Evolutionary conservation across 2,797 vertebrate species (phyloP).

Genomic region (Thaleichthys pacificus): DNA sequence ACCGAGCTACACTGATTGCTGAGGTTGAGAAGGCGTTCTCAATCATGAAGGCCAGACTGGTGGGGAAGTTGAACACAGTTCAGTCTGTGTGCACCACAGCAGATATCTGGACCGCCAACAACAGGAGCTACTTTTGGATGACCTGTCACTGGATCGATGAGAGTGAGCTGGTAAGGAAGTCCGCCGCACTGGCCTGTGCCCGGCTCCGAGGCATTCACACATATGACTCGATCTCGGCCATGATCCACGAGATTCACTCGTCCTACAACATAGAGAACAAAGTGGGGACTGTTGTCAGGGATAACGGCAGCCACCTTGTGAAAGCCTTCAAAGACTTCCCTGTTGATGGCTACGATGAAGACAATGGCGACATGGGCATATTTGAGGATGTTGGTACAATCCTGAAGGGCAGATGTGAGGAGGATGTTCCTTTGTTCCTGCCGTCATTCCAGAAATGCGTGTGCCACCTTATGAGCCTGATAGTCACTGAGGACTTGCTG

Average conservation of each 20-base stretch:
- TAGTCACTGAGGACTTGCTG: constrained; percentile 70
- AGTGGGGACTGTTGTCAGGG: constrained; percentile 70
- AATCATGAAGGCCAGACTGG: constrained; percentile 69
- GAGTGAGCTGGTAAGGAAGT: constrained; percentile 69
- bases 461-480: constrained; percentile 68
- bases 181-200: constrained; percentile 67
- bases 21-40: constrained; percentile 67
- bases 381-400: constrained; percentile 66
- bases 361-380: constrained; percentile 61
- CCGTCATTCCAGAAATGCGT: constrained; percentile 71
- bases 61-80: constrained; percentile 57
- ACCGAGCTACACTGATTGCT: constrained; percentile 64
- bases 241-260: constrained; percentile 71
- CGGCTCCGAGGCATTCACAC: constrained; percentile 65
- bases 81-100: constrained; percentile 76
- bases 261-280: constrained; percentile 72
- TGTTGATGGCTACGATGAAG: constrained; percentile 54
- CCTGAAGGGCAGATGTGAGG: constrained; percentile 62
- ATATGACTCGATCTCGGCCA: constrained; percentile 61
- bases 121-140: constrained; percentile 73
- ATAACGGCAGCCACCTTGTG: constrained; percentile 71
- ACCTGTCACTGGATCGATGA: constrained; percentile 78
- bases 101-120: constrained; percentile 71
- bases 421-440: constrained; percentile 69
- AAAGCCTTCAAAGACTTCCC: constrained; percentile 72